These are phyloP conservation scores for Catharus minimus DNA, from an alignment of 2,113 vertebrate genomes.

Conservation along the genomic window DNA sequence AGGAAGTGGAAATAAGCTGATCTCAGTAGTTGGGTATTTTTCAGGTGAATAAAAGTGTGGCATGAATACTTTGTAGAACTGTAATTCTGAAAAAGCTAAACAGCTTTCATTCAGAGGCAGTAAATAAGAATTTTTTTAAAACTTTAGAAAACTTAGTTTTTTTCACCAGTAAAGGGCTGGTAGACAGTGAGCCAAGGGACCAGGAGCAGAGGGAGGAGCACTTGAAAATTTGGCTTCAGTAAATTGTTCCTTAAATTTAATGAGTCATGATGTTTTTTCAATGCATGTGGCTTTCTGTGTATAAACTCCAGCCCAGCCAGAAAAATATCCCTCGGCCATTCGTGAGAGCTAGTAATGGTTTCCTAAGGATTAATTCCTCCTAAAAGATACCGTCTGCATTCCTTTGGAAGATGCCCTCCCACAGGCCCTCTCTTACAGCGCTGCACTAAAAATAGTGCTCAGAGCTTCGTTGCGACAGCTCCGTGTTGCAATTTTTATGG, in stretches of 20 bases:
- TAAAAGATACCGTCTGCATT: constrained; percentile 8
- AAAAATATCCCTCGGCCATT: constrained; percentile 1
- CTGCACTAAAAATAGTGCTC: constrained; percentile 42
- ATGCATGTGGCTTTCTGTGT: neutral
- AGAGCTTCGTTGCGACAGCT: neutral
- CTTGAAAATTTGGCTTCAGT: neutral
- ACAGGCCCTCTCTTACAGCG: neutral
- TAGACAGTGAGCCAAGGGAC: neutral
- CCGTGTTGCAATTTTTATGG: neutral
- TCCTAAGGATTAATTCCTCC: constrained; percentile 35
- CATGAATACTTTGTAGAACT: neutral
- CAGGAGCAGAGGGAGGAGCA: neutral
- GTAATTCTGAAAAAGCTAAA: neutral
- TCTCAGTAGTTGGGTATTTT: neutral
- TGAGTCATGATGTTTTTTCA: neutral
- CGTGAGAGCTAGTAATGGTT: neutral
- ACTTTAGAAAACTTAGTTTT: neutral
- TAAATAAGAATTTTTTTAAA: neutral
- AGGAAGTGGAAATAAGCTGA: neutral
- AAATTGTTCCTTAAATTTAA: neutral
- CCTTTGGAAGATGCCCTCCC: constrained; percentile 39
- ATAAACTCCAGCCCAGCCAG: neutral
- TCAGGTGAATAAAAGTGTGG: neutral
- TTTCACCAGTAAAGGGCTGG: neutral
- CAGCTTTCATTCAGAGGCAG: neutral